Evolutionary conservation across 2,113 vertebrate species (phyloP).

Genomic region (Chaenogobius annularis): DNA sequence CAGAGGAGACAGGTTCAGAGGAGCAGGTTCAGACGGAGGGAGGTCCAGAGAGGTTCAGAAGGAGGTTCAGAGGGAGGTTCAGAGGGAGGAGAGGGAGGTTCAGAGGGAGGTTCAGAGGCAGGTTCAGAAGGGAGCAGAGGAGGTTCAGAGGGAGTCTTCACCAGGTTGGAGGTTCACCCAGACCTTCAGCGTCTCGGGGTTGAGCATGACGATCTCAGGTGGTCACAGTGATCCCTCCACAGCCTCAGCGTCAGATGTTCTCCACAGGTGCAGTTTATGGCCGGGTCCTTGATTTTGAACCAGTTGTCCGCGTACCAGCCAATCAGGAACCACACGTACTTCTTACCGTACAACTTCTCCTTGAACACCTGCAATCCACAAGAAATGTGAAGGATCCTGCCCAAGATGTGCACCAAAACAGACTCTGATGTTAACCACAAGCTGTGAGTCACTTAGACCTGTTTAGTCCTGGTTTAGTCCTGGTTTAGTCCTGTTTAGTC

Average conservation of each 20-base stretch:
- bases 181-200: constrained; percentile 91
- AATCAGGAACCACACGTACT: constrained; percentile 95
- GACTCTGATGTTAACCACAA: too few species aligned
- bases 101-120: not conserved
- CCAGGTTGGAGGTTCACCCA: constrained; percentile 95
- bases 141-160: constrained; percentile 46
- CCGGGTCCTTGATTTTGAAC: constrained; percentile 92
- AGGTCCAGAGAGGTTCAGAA: too few species aligned
- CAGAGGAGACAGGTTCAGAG: too few species aligned
- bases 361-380: constrained; percentile 85
- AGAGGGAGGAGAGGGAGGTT: not conserved
- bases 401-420: too few species aligned
- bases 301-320: constrained; percentile 98
- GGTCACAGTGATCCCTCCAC: constrained; percentile 95
- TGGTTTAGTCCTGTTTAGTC: too few species aligned
- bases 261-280: constrained; percentile 96
- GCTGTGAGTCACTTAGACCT: too few species aligned
- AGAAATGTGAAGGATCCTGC: not conserved
- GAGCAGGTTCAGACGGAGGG: too few species aligned
- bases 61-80: too few species aligned
- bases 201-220: constrained; percentile 97
- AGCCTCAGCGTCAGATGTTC: constrained; percentile 91
- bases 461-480: not conserved
- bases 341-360: constrained; percentile 95
- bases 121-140: too few species aligned